These are phyloP conservation scores for Xylota sylvarum DNA, from an alignment of 2,888 invertebrate species.

Conservation along the genomic window DNA sequence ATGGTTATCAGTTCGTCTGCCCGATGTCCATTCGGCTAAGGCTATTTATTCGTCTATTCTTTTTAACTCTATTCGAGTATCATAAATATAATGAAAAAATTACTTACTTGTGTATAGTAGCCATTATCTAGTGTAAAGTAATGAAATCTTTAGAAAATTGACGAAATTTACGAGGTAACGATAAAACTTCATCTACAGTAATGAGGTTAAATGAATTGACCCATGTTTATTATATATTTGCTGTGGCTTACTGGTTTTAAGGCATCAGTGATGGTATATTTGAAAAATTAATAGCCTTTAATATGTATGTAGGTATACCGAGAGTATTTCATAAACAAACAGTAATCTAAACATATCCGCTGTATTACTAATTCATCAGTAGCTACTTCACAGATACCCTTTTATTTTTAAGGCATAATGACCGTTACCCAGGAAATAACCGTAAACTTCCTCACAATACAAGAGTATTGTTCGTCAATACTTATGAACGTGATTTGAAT, in stretches of 20 bases:
- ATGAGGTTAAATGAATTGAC: slow-evolving; percentile 48
- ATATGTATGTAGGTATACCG: too few species aligned
- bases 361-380: too few species aligned
- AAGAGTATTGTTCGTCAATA: too few species aligned
- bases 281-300: neutral
- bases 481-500: too few species aligned
- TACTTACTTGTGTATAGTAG: neutral
- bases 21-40: too few species aligned
- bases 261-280: neutral
- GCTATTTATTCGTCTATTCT: neutral
- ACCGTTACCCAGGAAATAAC: too few species aligned
- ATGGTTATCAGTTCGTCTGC: neutral
- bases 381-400: too few species aligned
- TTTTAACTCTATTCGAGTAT: neutral
- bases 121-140: slow-evolving; percentile 30
- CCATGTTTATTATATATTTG: neutral
- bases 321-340: too few species aligned
- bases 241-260: neutral
- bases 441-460: too few species aligned
- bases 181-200: neutral
- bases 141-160: slow-evolving; percentile 48
- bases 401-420: too few species aligned
- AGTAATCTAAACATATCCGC: too few species aligned
- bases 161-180: neutral
- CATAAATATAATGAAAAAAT: slow-evolving; percentile 32